A percentile compares a stretch with the other conserved stretches of the same genome.
These are phyloP conservation scores for Lysiphlebus fabarum DNA, from an alignment of 1,140 invertebrate species.

Conservation along the genomic window DNA sequence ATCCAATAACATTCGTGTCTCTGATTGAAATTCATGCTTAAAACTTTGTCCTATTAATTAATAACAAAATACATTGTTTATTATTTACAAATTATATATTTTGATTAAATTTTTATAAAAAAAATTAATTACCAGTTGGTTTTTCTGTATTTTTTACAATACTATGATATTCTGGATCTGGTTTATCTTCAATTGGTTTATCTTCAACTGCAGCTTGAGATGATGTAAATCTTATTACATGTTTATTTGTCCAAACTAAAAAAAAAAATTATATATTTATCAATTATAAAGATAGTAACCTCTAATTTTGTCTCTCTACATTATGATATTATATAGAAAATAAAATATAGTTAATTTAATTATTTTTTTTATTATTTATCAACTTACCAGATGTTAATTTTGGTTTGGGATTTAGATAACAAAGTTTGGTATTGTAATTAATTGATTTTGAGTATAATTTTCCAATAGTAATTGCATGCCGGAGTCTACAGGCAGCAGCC, in stretches of 20 bases:
- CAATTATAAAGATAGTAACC: slow-evolving; percentile 19
- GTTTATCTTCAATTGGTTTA: slow-evolving; percentile 24
- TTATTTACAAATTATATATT: background rate
- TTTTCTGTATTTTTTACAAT: slow-evolving; percentile 60
- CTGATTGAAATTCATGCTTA: slow-evolving; percentile 90
- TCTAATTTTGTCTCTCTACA: slow-evolving; percentile 10
- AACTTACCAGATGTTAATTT: slow-evolving; percentile 29
- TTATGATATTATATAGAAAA: background rate
- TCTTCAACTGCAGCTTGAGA: slow-evolving; percentile 43
- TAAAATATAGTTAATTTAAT: background rate
- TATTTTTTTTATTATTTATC: background rate
- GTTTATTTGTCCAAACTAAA: slow-evolving; percentile 24
- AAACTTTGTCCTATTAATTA: slow-evolving; percentile 48
- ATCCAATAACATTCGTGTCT: slow-evolving; percentile 91
- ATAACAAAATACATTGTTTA: slow-evolving; percentile 14
- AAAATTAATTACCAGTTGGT: slow-evolving; percentile 50
- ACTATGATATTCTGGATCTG: slow-evolving; percentile 49
- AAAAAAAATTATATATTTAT: slow-evolving; percentile 21
- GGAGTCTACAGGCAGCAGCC: slow-evolving; percentile 32
- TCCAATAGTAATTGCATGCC: slow-evolving; percentile 31
- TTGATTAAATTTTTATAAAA: background rate
- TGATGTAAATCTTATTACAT: slow-evolving; percentile 36
- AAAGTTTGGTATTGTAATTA: slow-evolving; percentile 26
- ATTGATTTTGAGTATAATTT: slow-evolving; percentile 33
- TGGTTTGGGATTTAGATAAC: slow-evolving; percentile 24